Evolutionary conservation across 2,113 vertebrate species (phyloP).

Genomic region (Pteruthius melanotis): DNA sequence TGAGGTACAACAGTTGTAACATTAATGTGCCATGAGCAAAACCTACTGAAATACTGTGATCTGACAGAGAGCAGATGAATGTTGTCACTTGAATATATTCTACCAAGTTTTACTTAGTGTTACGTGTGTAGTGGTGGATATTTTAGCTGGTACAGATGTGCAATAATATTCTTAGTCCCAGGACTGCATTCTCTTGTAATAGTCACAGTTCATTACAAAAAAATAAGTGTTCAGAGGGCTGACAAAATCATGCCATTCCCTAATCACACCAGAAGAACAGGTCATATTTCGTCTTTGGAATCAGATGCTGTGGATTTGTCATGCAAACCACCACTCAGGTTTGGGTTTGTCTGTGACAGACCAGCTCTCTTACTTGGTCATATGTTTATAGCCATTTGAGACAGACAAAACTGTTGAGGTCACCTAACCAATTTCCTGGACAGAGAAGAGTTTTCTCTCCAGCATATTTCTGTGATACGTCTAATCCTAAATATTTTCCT

Average conservation of each 20-base stretch:
- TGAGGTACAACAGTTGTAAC: background rate
- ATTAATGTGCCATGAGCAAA: background rate
- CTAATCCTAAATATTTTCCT: background rate
- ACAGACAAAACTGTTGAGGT: background rate
- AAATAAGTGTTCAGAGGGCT: background rate
- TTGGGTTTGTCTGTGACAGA: background rate
- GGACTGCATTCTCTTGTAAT: background rate
- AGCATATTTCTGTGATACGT: background rate
- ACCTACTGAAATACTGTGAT: background rate
- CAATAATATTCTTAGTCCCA: background rate
- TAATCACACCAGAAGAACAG: background rate
- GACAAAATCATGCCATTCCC: background rate
- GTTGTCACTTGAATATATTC: background rate
- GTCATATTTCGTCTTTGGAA: background rate
- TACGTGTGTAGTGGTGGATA: rapidly evolving
- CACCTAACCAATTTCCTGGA: background rate
- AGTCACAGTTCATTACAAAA: background rate
- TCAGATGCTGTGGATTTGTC: background rate
- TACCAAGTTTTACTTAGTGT: background rate
- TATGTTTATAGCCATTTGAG: background rate
- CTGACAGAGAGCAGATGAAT: background rate
- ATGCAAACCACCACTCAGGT: background rate
- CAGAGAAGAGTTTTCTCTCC: background rate
- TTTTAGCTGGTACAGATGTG: background rate
- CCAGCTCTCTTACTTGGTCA: background rate